Base-by-base conservation (phyloP, 2,797 vertebrate species). In the Allobates femoralis region DNA sequence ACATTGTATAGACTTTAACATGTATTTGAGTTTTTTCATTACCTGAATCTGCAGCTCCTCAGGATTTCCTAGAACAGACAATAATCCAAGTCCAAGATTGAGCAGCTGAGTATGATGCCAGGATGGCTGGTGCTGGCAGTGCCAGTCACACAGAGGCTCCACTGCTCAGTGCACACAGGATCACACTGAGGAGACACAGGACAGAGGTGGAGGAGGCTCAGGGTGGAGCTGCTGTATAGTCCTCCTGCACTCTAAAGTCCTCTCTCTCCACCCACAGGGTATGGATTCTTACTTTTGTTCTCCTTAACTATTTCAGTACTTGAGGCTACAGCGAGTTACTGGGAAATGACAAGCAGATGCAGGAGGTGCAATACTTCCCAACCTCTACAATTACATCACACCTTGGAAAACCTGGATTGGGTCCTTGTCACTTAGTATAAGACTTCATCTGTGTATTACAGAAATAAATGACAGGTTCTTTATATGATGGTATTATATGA, bases 191-290 rank as follows among this genome's bases (percentile, higher is more conserved):
- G 46, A 28, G 32, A 10, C 26, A 28, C 1, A 34, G 64, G 37
- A 51, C 85, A 53, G 79, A 64, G 71, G 71, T 75, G 53, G 83
- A 50, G 67, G 51, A 50, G 67, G 51, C 19, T 16, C 12, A 3
- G 32, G 85, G 62, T 21, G 69, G 79, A 26, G 85, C 78, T 75
- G 64, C n/a, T 74, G 69, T n/a, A 19, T 41, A 74, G 37, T 46
- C 71, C 37, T 26, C 67, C 41, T 46, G 46, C 66, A 30, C 19
- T 32, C 78, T 34, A 4, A 12, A 58, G 55, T 76, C 60, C 30
- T 23, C 21, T 11, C 11, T 76, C 71, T 58, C 79, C 77, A 67
- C 85, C 85, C 34, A 82, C 56, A 56, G 85, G 19, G 37, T 50
- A 58, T 15, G 37, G 16, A 26, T 50, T 66, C 16, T 28, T 41